Base-by-base conservation (phyloP, 1,140 invertebrate genomes). In the Procambarus virginalis region DNA sequence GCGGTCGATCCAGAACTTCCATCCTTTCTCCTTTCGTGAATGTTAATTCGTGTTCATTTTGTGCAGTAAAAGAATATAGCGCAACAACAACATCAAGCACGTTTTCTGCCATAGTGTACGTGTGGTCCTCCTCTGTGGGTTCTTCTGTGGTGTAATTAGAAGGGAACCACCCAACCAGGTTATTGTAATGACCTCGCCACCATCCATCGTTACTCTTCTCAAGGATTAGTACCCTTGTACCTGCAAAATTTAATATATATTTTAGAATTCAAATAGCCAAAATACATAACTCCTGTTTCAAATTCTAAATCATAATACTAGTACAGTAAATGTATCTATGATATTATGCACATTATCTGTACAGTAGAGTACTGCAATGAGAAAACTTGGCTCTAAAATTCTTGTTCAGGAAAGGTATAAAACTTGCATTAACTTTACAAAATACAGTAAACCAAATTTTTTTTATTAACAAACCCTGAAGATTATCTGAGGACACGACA, bases 191-290 rank as follows among this genome's bases (percentile, higher is more conserved):
- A 51, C 99, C 99, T 93, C 98, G 96, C 99, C 99, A 99, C 99
- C 99, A 99, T 55, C 99, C 99, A 95, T 99, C 99, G 92, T 98
- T 99, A 92, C 98, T 99, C 94, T 99, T 99, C 94, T 99, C 99
- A 88, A 99, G 94, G 91, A 99, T 99, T 86, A 98, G 95, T 87
- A 99, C 98, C 92, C 97, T 95, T 55, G 97, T 97, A 88, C 98
- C 91, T 92, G 89, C n/a, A 51, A 45, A n/a, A 82, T 20, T 8
- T 48, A 3, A 84, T n/a, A 46, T 9, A 82, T 2, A 83, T 22
- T 2, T 68, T 34, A 34, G 34, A 34, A 34, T 34, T 34, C 34
- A 34, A 34, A 34, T 34, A 34, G 34, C 34, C 34, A 34, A 34
- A 34, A 34, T 34, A 34, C 34, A 34, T 34, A 34, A 34, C 34